A percentile compares a stretch with the other conserved stretches of the same genome.
These are phyloP conservation scores for Lamproptera curius DNA, from an alignment of 2,888 invertebrate genomes.

Conservation along the genomic window DNA sequence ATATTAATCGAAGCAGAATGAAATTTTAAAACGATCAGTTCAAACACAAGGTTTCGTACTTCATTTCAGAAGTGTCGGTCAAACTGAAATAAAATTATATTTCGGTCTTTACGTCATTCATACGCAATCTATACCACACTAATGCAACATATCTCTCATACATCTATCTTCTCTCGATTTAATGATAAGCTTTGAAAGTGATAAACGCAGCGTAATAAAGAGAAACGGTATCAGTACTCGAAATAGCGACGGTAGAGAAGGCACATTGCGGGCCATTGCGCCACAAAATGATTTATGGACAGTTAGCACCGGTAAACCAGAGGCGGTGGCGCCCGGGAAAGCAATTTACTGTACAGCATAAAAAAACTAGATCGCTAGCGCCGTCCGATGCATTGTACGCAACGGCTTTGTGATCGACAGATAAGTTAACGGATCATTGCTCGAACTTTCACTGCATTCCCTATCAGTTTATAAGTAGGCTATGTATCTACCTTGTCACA, in stretches of 20 bases:
- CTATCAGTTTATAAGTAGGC: too few species aligned
- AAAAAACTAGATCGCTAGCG: constrained; percentile 32
- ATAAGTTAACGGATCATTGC: constrained; percentile 30
- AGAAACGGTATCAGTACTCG: constrained; percentile 1
- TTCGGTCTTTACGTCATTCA: too few species aligned
- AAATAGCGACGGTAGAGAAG: constrained; percentile 13
- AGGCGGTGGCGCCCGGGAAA: constrained; percentile 44
- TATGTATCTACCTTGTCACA: too few species aligned
- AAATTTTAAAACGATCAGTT: too few species aligned
- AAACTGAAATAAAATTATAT: too few species aligned
- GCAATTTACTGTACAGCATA: constrained; percentile 52
- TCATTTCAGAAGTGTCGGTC: too few species aligned
- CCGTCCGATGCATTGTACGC: constrained; percentile 24
- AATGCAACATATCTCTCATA: too few species aligned
- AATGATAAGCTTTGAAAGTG: background rate
- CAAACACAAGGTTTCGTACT: too few species aligned
- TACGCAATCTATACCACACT: too few species aligned
- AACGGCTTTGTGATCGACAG: constrained; percentile 22
- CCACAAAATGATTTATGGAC: constrained; percentile 51
- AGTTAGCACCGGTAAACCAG: constrained; percentile 43
- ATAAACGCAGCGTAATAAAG: background rate
- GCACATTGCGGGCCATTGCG: constrained; percentile 26
- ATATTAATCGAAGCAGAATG: too few species aligned
- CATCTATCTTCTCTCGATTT: too few species aligned
- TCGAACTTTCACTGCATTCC: constrained; percentile 6